Base-by-base conservation (phyloP, 1,140 invertebrate species). In the Ridgeia piscesae region DNA sequence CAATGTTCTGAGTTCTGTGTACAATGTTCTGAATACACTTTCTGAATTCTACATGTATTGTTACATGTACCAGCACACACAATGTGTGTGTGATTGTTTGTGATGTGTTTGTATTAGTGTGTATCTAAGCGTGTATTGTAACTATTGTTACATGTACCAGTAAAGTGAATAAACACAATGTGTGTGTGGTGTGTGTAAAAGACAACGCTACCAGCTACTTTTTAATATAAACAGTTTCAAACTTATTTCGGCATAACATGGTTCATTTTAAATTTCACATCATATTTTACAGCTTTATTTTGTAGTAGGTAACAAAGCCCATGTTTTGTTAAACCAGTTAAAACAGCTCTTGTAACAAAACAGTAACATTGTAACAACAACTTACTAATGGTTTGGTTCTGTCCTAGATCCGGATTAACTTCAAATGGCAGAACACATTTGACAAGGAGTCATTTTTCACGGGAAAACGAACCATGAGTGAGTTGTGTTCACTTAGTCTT, bases 351-450 rank as follows among this genome's bases (percentile, higher is more conserved):
- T 50, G 48, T 42, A 42, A 42, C 4, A 42, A 42, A 42, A 6
- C 11, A 42, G 11, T 42, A 42, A 21, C 58, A 4, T 77, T 77
- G 58, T 77, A 77, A 17, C 2, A 0, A 77, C 58, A 77, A 21
- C 11, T 77, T 8, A 77, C 58, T 77, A 77, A 77, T 21, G 58
- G 58, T 77, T 77, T 77, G 14, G 17, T 77, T 77, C 17, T 77
- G 58, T 90, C 95, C 92, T 93, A 96, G 95, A 95, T 96, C 35
- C 93, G 95, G 91, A 94, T 96, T 27, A 94, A 98, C 42, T 99
- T 99, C 95, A 99, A 99, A 96, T 99, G 99, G 99, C 99, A 99
- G 96, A 99, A 99, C 97, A 99, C 99, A 2, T 99, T 99, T 96
- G 98, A 99, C 95, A 98, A 98, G 95, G 98, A 98, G 89, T 98